Percentiles rank a stretch among this genome's conserved stretches.
phyloP scores from a whole-genome alignment of 2,113 vertebrate genomes.

The Xerus inauris region DNA sequence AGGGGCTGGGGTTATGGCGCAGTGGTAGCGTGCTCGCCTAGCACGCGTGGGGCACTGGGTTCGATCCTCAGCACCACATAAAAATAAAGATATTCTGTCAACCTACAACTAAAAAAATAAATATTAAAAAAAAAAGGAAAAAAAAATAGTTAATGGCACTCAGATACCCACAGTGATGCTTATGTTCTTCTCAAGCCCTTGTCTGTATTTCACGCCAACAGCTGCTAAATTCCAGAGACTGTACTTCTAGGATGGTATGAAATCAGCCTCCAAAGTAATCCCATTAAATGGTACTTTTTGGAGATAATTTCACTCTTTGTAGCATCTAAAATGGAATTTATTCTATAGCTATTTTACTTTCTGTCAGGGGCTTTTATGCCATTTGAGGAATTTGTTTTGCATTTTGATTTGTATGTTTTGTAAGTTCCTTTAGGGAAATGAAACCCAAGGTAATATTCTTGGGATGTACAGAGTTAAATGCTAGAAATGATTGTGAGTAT shows the following conservation, averaged over 20 bases:
- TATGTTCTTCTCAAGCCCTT: background rate
- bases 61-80: too few relatives aligned
- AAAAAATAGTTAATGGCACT: too few relatives aligned
- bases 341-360: slow-evolving; percentile 34
- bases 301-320: slow-evolving; percentile 56
- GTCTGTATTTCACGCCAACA: background rate
- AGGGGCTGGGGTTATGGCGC: too few relatives aligned
- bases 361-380: slow-evolving; percentile 25
- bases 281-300: slow-evolving; percentile 48
- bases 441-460: slow-evolving; percentile 40
- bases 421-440: slow-evolving; percentile 58
- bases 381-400: slow-evolving; percentile 20
- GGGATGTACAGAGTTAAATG: background rate
- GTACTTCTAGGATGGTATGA: background rate
- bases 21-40: too few relatives aligned
- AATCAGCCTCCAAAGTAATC: slow-evolving; percentile 15
- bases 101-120: too few relatives aligned
- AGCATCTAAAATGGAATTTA: slow-evolving; percentile 50
- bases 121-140: too few relatives aligned
- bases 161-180: background rate
- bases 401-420: slow-evolving; percentile 19
- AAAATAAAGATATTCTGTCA: too few relatives aligned
- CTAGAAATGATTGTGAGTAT: slow-evolving; percentile 23
- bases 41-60: too few relatives aligned
- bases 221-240: slow-evolving; percentile 40